Base-by-base conservation (phyloP, 2,113 vertebrate species). In the Porphyrio hochstetteri region DNA sequence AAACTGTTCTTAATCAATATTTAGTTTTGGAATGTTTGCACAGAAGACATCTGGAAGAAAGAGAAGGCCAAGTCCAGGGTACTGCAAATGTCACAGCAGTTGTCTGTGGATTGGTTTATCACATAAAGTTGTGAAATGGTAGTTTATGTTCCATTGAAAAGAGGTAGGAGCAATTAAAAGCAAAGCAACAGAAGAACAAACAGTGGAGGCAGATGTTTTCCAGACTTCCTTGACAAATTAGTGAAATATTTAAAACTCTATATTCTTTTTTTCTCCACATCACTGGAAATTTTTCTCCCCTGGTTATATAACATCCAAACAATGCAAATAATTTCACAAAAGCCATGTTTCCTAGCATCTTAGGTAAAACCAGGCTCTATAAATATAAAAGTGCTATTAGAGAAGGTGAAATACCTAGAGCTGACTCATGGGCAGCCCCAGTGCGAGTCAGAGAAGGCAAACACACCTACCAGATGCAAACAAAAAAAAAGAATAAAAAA, bases 101-200 rank as follows among this genome's bases (percentile, higher is more conserved):
- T 64, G 44, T 86, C 74, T 63, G 21, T 71, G 59, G 46, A 81
- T 50, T 82, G 88, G 61, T 83, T 81, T 88, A 65, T 78, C 91
- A 44, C 48, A 83, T 69, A 33, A 87, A 87, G 86, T 88, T 91
- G 83, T 91, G 90, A 95, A 95, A 88, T 69, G 46, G 25, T 79
- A 91, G 78, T 86, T 95, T 94, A 95, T 83, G 77, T 83, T 92
- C 83, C 78, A 82, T 56, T 93, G 85, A 70, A 82, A 92, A 85
- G 88, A 93, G 65, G 65, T 86, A 25, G 69, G 31, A 59, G 86
- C 91, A 95, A 96, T 95, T 92, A 96, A 96, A 94, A 96, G 86
- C 92, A 95, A 97, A 92, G 70, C 71, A 93, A 57, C 27, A 75
- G 36, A 92, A 86, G 82, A 96, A 82, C 81, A 91, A 96, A 93